Conservation (phyloP, 2,797 vertebrate species). For the Mormyrops boulengeri region DNA sequence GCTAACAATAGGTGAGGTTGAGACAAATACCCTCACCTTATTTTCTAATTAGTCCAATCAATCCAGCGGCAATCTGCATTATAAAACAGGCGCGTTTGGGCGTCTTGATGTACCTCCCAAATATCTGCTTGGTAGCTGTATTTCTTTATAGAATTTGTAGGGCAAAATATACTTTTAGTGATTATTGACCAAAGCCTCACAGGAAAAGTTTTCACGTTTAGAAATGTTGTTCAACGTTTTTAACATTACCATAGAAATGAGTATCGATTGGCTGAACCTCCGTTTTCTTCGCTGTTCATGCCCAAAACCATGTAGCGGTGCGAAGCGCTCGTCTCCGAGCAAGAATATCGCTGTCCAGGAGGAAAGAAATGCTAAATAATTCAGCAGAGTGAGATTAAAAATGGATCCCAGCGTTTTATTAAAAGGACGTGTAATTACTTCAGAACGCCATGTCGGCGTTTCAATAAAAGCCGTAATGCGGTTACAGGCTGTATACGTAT, state of each 20-base stretch:
- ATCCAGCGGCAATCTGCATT: neutral
- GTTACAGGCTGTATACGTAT: slow-evolving; percentile 55
- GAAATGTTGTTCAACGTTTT: neutral
- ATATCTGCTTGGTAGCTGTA: neutral
- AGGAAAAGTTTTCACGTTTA: neutral
- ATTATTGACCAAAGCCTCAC: neutral
- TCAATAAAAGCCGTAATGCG: slow-evolving; percentile 58
- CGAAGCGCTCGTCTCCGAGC: slow-evolving; percentile 28
- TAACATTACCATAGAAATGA: slow-evolving; percentile 5
- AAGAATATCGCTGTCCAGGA: slow-evolving; percentile 25
- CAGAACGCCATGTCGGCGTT: slow-evolving; percentile 54
- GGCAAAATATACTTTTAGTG: neutral
- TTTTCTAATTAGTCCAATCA: neutral
- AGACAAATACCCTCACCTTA: neutral
- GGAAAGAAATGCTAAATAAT: slow-evolving; percentile 68
- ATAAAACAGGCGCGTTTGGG: neutral
- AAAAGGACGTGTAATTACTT: slow-evolving; percentile 67
- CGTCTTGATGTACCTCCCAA: neutral
- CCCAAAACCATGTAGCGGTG: neutral
- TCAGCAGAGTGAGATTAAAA: slow-evolving; percentile 66
- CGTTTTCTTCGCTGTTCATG: neutral
- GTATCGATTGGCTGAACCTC: neutral
- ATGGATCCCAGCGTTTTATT: slow-evolving; percentile 59
- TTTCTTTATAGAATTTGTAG: neutral
- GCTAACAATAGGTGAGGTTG: neutral